Conservation (phyloP, 2,113 vertebrate genomes). For the Zeus faber region DNA sequence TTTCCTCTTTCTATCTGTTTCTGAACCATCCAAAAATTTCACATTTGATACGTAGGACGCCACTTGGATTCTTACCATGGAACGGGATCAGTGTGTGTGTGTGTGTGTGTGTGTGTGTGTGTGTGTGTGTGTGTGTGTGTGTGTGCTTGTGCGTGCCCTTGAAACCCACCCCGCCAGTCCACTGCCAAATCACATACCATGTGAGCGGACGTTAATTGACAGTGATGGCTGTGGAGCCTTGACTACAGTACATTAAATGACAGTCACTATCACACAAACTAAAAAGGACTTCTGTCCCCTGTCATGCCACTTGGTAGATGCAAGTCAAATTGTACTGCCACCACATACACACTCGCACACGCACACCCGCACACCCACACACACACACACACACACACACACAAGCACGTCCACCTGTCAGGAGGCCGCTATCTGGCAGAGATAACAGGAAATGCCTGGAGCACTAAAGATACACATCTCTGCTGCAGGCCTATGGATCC, state of each 20-base stretch:
- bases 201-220: slow-evolving; percentile 1
- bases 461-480: neutral
- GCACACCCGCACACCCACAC: neutral
- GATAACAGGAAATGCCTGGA: neutral
- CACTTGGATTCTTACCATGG: too few relatives aligned
- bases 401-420: neutral
- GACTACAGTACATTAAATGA: neutral
- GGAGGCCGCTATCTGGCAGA: neutral
- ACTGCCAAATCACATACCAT: neutral
- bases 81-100: neutral
- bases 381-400: slow-evolving; percentile 11
- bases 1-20: too few relatives aligned
- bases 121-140: neutral
- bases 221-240: neutral
- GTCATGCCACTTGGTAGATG: neutral
- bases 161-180: neutral
- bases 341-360: neutral
- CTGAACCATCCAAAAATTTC: too few relatives aligned
- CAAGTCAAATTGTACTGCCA: neutral
- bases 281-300: neutral
- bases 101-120: neutral
- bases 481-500: neutral
- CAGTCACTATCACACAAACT: neutral
- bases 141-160: neutral
- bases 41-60: too few relatives aligned